Evolutionary conservation across 2,888 invertebrate genomes (phyloP).

Genomic region (Tanypteryx hageni): DNA sequence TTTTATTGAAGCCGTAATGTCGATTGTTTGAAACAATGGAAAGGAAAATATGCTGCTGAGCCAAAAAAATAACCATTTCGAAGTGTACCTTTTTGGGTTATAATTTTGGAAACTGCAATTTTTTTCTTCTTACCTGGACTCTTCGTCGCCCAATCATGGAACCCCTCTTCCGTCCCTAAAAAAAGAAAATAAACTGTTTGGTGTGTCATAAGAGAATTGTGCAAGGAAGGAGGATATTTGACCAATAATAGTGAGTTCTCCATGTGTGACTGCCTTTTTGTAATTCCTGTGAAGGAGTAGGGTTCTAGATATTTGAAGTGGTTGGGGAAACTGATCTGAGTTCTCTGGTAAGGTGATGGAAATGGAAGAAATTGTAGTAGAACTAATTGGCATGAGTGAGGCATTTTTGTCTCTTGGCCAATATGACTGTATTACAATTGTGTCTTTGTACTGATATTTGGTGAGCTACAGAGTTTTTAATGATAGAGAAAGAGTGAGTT

Average conservation of each 20-base stretch:
- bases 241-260: conserved; percentile 58
- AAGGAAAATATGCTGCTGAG: neutral
- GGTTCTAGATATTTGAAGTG: conserved; percentile 54
- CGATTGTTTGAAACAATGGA: neutral
- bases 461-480: conserved; percentile 58
- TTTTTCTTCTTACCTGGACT: conserved; percentile 53
- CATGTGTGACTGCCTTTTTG: conserved; percentile 62
- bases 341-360: neutral
- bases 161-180: conserved; percentile 64
- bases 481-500: conserved; percentile 49
- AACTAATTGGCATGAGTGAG: conserved; percentile 40
- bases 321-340: conserved; percentile 51
- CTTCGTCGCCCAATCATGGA: conserved; percentile 61
- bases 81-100: conserved; percentile 43
- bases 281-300: conserved; percentile 59
- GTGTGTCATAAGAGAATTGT: conserved; percentile 63
- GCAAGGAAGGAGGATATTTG: conserved; percentile 59
- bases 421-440: conserved; percentile 63
- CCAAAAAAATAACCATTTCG: conserved; percentile 27
- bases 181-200: conserved; percentile 54
- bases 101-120: conserved; percentile 42
- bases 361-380: conserved; percentile 62
- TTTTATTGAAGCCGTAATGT: neutral
- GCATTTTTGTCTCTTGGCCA: conserved; percentile 33
- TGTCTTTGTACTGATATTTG: conserved; percentile 64